Base-by-base conservation (phyloP, 1,140 invertebrate species). In the Pseudomyrmex sp. region DNA sequence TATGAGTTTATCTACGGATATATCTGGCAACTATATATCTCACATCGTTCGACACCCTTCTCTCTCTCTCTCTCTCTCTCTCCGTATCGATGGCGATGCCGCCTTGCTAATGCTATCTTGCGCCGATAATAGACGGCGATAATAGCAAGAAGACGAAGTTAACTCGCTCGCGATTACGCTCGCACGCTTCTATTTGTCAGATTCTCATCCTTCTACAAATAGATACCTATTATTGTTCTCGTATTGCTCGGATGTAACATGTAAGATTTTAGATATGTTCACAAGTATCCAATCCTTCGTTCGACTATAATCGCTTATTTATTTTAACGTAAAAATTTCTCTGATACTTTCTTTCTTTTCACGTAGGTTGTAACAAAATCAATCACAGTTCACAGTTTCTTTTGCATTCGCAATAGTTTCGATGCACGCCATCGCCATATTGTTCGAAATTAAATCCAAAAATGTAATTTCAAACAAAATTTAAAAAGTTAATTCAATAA, bases 1-100 rank as follows among this genome's bases (percentile, higher is more conserved):
- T 80, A 80, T 54, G 54, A 72, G 76, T 72, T 79, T 80, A 80
- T 80, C 76, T 80, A 54, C 5, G 13, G 20, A 52, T 12, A 8
- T 70, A 70, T 70, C 76, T 59, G 65, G 35, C 65, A 54, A 50
- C 54, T 23, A 52, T 15, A 44, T 23, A 44, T 23, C 20, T 23
- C 44, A 48, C 20, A 23, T 2, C 65, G 26, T 44, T 18, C 35
- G 52, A 35, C 76, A 48, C 54, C 48, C 65, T 20, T 1, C 20
- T 72, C 54, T 59, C 52, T 70, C 58, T 63, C 54, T 59, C 52
- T 70, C 58, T 63, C 20, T 1, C 20, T 61, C 54, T 59, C 65
- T 70, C 58, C 76, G 65, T 48, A 56, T 20, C 44, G 23, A 59
- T 44, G 18, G 52, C 50, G 26, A 79, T 48, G 76, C 15, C 66